These are phyloP conservation scores for Ceriagrion tenellum DNA, from an alignment of 2,888 invertebrate genomes.

Conservation along the genomic window DNA sequence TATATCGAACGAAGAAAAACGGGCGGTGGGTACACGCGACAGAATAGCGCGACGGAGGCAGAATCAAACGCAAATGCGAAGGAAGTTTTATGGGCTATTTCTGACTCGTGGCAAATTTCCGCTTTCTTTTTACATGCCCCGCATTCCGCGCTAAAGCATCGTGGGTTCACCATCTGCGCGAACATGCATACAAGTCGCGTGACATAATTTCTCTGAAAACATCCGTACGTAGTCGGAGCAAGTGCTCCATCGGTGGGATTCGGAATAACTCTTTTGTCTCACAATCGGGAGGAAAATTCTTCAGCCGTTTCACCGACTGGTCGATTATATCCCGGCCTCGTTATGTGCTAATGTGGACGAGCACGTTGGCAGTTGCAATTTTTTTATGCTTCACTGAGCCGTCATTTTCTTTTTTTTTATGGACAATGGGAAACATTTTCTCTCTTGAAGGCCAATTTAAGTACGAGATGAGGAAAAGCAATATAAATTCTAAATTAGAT, in stretches of 20 bases:
- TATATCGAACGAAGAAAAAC: background rate
- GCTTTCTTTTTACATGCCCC: background rate
- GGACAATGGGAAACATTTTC: background rate
- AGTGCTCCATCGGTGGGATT: background rate
- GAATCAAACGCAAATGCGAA: background rate
- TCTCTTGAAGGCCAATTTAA: background rate
- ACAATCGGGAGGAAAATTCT: background rate
- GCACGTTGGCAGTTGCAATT: no score
- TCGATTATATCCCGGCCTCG: background rate
- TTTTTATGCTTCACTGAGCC: no score
- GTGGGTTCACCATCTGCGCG: background rate
- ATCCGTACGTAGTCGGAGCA: background rate
- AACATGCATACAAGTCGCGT: background rate
- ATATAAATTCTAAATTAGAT: no score
- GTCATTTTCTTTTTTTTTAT: no score
- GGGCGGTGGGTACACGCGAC: background rate
- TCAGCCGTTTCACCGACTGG: background rate
- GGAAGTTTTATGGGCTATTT: background rate
- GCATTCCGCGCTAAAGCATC: background rate
- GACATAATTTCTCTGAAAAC: background rate
- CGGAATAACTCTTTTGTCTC: background rate
- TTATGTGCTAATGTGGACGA: background rate
- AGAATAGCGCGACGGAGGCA: background rate
- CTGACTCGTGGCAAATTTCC: background rate
- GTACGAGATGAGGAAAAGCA: background rate